These are phyloP conservation scores for Pycnomerus fuliginosus DNA, from an alignment of 2,888 invertebrate genomes.

Conservation along the genomic window DNA sequence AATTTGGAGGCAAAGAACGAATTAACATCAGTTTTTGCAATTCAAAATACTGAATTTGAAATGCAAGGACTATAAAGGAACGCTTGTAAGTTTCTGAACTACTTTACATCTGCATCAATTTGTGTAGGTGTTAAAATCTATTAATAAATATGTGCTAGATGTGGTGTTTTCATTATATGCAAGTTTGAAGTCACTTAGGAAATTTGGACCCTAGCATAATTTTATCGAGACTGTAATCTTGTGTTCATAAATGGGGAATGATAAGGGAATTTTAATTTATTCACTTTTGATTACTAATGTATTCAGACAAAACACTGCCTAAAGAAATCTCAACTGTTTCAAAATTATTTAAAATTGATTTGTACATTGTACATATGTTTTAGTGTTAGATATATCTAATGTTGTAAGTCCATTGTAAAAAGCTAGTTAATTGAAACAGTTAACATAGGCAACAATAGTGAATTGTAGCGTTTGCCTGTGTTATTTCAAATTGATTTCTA, in stretches of 20 bases:
- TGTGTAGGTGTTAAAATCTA: no score
- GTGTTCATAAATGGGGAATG: constrained; percentile 31
- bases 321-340: constrained; percentile 24
- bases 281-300: constrained; percentile 1
- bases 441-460: constrained; percentile 11
- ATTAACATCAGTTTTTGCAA: no score
- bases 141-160: no score
- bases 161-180: constrained; percentile 5
- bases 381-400: constrained; percentile 15
- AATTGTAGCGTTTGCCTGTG: constrained; percentile 8
- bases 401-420: constrained; percentile 18
- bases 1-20: no score
- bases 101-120: no score
- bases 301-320: constrained; percentile 43
- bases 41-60: no score
- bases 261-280: constrained; percentile 19
- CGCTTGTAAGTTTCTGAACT: no score
- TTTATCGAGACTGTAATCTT: constrained; percentile 36
- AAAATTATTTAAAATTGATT: constrained; percentile 25
- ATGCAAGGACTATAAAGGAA: no score
- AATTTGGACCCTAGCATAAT: constrained; percentile 5
- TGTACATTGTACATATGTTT: constrained; percentile 25
- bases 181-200: constrained; percentile 9
- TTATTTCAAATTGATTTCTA: constrained; percentile 15
- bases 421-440: constrained; percentile 14